phyloP scores from a whole-genome alignment of 2,888 invertebrate genomes.

The Zygogramma bicolorata region DNA sequence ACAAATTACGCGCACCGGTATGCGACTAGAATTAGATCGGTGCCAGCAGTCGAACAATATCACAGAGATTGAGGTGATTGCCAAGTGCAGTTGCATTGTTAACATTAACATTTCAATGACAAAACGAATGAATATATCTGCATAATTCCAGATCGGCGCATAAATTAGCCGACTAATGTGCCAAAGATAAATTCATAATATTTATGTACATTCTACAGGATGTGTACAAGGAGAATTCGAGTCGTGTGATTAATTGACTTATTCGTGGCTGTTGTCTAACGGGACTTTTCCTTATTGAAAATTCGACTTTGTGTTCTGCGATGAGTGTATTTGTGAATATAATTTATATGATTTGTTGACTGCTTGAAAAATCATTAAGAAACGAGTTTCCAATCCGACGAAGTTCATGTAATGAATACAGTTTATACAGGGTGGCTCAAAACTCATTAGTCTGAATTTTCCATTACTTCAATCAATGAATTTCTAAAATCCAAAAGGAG shows the following conservation, averaged over 20 bases:
- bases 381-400: not conserved
- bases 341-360: not conserved
- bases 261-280: not conserved
- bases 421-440: no score
- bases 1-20: not conserved
- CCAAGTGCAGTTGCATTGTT: constrained; percentile 58
- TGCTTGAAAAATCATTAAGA: not conserved
- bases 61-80: constrained; percentile 56
- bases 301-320: not conserved
- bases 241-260: not conserved
- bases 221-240: not conserved
- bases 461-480: no score
- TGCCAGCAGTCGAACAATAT: not conserved
- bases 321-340: not conserved
- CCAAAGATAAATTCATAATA: constrained; percentile 26
- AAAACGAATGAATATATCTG: constrained; percentile 56
- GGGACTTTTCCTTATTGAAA: not conserved
- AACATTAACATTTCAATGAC: constrained; percentile 58
- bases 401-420: no score
- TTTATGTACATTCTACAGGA: constrained; percentile 1
- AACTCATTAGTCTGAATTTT: no score
- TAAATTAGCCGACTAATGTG: constrained; percentile 30
- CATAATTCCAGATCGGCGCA: constrained; percentile 45
- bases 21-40: constrained; percentile 4
- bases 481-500: no score